Evolutionary conservation across 2,797 vertebrate genomes (phyloP).

Genomic region (Spinibarbus caldwelli): DNA sequence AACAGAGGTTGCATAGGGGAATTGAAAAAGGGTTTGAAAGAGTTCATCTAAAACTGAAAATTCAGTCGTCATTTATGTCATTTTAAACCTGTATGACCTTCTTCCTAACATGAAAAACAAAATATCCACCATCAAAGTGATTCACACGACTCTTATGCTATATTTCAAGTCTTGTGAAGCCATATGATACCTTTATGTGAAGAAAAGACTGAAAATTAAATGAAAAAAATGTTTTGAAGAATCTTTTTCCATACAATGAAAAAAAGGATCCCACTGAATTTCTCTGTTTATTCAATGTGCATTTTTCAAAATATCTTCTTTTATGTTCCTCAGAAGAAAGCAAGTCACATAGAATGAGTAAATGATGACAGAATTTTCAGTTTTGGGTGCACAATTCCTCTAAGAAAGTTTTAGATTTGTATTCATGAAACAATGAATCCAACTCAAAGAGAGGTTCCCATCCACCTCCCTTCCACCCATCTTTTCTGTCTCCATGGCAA

Average conservation of each 20-base stretch:
- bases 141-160: background rate
- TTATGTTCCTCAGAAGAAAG: background rate
- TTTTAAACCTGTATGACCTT: background rate
- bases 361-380: background rate
- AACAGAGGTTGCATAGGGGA: constrained; percentile 7
- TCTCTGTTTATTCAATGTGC: background rate
- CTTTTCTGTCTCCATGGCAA: constrained; percentile 32
- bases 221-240: background rate
- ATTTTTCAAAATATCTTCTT: background rate
- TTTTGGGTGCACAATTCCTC: background rate
- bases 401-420: background rate
- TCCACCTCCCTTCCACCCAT: background rate
- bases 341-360: background rate
- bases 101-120: background rate
- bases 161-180: background rate
- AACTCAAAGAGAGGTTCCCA: background rate
- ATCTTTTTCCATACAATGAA: background rate
- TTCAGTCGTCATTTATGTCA: background rate
- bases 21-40: constrained; percentile 24
- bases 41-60: background rate
- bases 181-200: background rate
- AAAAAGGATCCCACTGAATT: background rate
- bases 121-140: background rate
- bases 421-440: background rate
- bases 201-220: background rate